Evolutionary conservation across 2,797 vertebrate genomes (phyloP).

Genomic region (Schizopygopsis malacanthus): DNA sequence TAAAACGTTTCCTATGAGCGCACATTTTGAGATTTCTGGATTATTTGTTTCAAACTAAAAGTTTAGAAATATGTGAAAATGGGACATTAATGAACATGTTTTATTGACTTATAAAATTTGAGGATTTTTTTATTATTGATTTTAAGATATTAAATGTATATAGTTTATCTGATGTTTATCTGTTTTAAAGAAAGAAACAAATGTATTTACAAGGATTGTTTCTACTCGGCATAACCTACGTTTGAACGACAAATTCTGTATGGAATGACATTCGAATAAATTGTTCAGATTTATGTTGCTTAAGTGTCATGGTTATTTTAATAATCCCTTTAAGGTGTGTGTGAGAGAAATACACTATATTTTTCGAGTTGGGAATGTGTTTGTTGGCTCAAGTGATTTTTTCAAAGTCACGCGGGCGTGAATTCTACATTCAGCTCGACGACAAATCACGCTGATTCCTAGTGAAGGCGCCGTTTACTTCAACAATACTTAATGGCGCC

Average conservation of each 20-base stretch:
- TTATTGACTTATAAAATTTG: not conserved
- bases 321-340: not conserved
- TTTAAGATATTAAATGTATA: not conserved
- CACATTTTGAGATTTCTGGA: not conserved
- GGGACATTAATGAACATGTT: not conserved
- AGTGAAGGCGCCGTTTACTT: constrained; percentile 59
- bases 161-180: not conserved
- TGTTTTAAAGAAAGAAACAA: not conserved
- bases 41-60: not conserved
- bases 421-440: not conserved
- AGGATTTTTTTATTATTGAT: not conserved
- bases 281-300: not conserved
- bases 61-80: constrained; percentile 6
- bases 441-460: constrained; percentile 44
- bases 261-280: constrained; percentile 22
- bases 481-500: constrained; percentile 61
- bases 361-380: not conserved
- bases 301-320: not conserved
- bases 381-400: not conserved
- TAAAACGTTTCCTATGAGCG: not conserved
- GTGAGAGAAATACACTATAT: not conserved
- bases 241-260: not conserved
- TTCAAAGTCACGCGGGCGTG: not conserved
- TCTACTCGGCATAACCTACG: not conserved
- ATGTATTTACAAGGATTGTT: not conserved